Percentiles rank a stretch among this genome's conserved stretches.
Conservation (phyloP, 2,113 vertebrate species). For the Nematolebias whitei region DNA sequence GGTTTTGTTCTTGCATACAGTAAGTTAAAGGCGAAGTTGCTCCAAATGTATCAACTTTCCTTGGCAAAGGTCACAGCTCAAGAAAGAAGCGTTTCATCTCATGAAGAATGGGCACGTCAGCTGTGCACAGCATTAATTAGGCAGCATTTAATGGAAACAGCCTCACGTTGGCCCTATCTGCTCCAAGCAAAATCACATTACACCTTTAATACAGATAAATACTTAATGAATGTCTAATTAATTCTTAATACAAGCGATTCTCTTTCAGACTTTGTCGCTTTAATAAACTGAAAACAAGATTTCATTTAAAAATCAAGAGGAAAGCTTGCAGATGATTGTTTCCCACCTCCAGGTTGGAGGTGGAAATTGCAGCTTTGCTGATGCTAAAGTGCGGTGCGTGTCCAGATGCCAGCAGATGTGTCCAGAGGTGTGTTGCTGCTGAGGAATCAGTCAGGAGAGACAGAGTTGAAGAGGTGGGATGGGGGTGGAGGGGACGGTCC, state of each 20-base stretch:
- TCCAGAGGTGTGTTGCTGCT: slow-evolving; percentile 66
- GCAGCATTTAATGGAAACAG: slow-evolving; percentile 76
- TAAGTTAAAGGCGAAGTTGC: slow-evolving; percentile 29
- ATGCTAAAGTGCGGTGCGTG: slow-evolving; percentile 26
- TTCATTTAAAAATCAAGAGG: slow-evolving; percentile 3
- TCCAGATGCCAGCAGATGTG: slow-evolving; percentile 58
- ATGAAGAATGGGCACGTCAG: slow-evolving; percentile 73
- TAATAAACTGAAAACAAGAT: slow-evolving; percentile 28
- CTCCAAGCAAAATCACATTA: slow-evolving; percentile 77
- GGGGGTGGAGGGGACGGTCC: slow-evolving; percentile 32
- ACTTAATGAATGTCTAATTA: slow-evolving; percentile 75
- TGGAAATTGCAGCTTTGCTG: slow-evolving; percentile 17
- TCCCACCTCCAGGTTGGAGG: not conserved
- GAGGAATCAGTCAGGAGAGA: slow-evolving; percentile 54
- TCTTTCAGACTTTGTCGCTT: slow-evolving; percentile 64
- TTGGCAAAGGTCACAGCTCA: slow-evolving; percentile 64
- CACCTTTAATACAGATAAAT: slow-evolving; percentile 78
- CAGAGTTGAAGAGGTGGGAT: slow-evolving; percentile 4
- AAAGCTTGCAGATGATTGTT: not conserved
- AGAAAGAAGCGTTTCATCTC: slow-evolving; percentile 54
- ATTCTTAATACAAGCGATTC: slow-evolving; percentile 75
- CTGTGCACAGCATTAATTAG: slow-evolving; percentile 78
- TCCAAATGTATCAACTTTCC: slow-evolving; percentile 56
- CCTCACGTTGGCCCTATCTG: slow-evolving; percentile 62
- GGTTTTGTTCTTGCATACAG: not conserved